Conservation (phyloP, 2,113 vertebrate genomes). For the Pyrgilauda ruficollis region DNA sequence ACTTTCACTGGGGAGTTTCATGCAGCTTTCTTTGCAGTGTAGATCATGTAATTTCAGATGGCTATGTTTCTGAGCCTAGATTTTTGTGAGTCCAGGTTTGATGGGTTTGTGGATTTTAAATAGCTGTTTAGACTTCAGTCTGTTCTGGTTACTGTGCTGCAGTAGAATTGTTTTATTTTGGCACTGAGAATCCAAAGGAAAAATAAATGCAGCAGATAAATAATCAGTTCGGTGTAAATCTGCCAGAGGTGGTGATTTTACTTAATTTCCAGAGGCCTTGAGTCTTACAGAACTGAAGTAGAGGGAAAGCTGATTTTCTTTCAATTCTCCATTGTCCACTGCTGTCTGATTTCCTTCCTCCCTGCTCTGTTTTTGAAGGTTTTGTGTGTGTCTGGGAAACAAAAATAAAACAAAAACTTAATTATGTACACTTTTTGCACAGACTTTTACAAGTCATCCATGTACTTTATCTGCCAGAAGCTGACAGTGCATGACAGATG, state of each 20-base stretch:
- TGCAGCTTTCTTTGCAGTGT: background rate
- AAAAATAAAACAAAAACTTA: background rate
- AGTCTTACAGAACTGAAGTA: background rate
- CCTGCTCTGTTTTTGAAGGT: background rate
- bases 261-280: background rate
- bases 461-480: background rate
- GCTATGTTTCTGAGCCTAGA: background rate
- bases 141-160: background rate
- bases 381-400: background rate
- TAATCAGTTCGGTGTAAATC: background rate
- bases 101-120: background rate
- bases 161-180: background rate
- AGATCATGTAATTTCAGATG: background rate
- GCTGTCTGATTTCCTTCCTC: slow-evolving; percentile 13
- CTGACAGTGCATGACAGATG: background rate
- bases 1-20: background rate
- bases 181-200: background rate
- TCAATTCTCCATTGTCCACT: background rate
- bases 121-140: background rate
- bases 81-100: background rate
- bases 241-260: background rate
- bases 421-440: background rate
- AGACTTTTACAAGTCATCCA: background rate
- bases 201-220: background rate
- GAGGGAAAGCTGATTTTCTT: background rate